Evolutionary conservation across 2,113 vertebrate genomes (phyloP), one percentile per base, ranked within the genome.

Genomic region (Egretta garzetta): DNA sequence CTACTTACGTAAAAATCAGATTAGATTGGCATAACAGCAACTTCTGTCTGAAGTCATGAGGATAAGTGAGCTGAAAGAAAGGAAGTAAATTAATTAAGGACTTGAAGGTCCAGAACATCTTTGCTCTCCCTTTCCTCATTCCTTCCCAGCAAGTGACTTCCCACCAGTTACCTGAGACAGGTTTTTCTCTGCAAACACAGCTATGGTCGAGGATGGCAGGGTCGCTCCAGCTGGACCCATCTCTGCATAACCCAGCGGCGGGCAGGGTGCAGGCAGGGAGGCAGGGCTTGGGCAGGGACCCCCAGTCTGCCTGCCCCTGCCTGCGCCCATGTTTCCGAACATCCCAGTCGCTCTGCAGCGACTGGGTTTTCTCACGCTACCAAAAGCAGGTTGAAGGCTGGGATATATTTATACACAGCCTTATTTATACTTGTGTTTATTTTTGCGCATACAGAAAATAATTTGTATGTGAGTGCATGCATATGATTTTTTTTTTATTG

Each of bases 401-500:
- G 71, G 79, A 70, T 91, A 75, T 96, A 75, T 96, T 96, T 95
- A 73, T 52, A 15, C 50, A 37, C 24, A n/a, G 59, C 66, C 72
- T 80, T 95, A 73, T 88, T 96, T 93, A 73, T 68, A 49, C 53
- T 88, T 59, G 1, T n/a, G 67, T 96, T 95, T 88, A 28, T 88
- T 88, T 93, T 70, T 70, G 37, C 66, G n/a, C 41, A 9, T 73
- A 8, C 14, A 33, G 83, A 74, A 95, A 86, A n/a, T 64, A 41
- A 75, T 76, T 47, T 5, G 14, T 52, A 45, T 35, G 50, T 9
- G 66, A 64, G 43, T 53, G 23, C 56, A 14, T 5, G 66, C 56
- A 2, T 49, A 2, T 23, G 23, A 4, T 9, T 16, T 62, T 60
- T 8, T 8, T 8, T 8, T 8, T 8, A 5, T 60, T 63, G 39